phyloP scores from a whole-genome alignment of 2,888 invertebrate species.

The Tortrix viridana region DNA sequence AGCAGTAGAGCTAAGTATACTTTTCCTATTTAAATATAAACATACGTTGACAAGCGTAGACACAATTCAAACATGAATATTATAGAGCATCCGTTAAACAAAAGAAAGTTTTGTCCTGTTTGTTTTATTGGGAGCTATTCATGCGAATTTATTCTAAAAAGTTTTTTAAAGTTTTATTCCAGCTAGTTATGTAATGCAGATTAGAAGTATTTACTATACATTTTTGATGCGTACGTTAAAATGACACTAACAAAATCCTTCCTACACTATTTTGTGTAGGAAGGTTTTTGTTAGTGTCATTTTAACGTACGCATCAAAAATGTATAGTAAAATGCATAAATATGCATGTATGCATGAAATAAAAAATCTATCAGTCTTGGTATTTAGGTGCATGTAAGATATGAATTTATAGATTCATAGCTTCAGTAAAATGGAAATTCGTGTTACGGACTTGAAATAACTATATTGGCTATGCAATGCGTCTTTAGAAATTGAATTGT shows the following conservation, averaged over 20 bases:
- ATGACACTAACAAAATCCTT: too few relatives aligned
- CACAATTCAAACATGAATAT: background rate
- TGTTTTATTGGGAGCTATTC: too few relatives aligned
- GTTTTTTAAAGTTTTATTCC: too few relatives aligned
- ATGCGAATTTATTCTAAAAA: too few relatives aligned
- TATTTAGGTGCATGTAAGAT: constrained; percentile 1
- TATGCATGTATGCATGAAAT: background rate
- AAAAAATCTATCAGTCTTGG: background rate
- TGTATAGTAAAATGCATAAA: too few relatives aligned
- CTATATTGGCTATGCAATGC: constrained; percentile 17
- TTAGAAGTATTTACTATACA: too few relatives aligned
- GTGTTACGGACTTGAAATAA: constrained; percentile 3
- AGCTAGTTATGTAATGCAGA: too few relatives aligned
- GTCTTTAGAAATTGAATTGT: constrained; percentile 4
- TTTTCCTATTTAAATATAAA: background rate
- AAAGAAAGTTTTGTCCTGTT: too few relatives aligned
- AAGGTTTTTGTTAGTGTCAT: too few relatives aligned
- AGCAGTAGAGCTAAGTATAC: background rate
- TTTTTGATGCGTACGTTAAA: too few relatives aligned
- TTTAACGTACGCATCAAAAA: too few relatives aligned
- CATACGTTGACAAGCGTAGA: background rate
- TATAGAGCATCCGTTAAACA: background rate
- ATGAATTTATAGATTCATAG: constrained; percentile 13
- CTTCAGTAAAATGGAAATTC: constrained; percentile 6
- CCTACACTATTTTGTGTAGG: too few relatives aligned